Evolutionary conservation across 2,888 invertebrate species (phyloP).

Genomic region (Tachina fera): DNA sequence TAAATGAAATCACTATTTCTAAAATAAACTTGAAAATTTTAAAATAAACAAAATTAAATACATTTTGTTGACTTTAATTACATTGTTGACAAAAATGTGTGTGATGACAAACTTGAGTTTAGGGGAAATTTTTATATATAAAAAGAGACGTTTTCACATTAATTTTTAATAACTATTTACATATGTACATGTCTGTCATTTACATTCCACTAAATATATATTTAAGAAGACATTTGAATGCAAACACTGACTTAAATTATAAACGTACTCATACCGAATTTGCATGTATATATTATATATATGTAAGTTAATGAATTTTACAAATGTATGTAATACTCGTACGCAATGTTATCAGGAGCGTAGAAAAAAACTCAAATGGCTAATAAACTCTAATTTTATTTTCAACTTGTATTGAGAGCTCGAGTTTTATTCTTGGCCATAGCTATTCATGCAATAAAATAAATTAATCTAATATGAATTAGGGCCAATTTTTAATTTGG

Average conservation of each 20-base stretch:
- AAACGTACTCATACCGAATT: neutral
- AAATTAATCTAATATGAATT: too few relatives aligned
- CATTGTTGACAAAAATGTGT: conserved; percentile 42
- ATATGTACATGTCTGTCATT: conserved; percentile 9
- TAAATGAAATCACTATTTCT: neutral
- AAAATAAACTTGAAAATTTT: conserved; percentile 8
- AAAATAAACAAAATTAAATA: conserved; percentile 40
- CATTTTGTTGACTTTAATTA: conserved; percentile 53
- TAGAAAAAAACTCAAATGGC: too few relatives aligned
- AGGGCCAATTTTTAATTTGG: too few relatives aligned
- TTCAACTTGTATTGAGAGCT: too few relatives aligned
- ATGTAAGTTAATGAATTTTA: neutral
- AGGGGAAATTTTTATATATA: neutral
- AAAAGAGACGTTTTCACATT: neutral
- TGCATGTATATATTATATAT: neutral
- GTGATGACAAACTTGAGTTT: conserved; percentile 14
- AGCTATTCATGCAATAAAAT: too few relatives aligned
- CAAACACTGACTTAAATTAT: neutral
- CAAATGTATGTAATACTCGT: too few relatives aligned
- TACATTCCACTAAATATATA: conserved; percentile 1
- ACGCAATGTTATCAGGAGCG: too few relatives aligned
- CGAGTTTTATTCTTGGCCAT: too few relatives aligned
- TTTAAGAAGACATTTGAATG: neutral
- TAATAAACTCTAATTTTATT: too few relatives aligned
- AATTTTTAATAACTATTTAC: conserved; percentile 2